Evolutionary conservation across 2,797 vertebrate species (phyloP), one percentile per base, ranked within the genome.

Genomic region (Hapalemur alaotrensis): DNA sequence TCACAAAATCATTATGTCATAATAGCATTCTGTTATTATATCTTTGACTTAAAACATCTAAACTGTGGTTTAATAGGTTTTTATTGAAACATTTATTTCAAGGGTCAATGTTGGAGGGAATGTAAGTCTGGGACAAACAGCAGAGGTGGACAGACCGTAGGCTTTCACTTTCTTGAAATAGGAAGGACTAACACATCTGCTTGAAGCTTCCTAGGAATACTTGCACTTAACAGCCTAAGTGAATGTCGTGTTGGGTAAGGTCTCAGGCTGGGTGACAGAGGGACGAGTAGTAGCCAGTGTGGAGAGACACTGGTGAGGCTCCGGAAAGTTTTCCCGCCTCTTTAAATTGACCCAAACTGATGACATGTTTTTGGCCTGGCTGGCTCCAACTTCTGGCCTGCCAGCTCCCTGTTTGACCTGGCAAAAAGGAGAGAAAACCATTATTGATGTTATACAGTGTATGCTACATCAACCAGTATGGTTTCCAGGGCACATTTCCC

Each of bases 231-330:
- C 4, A 43, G 38, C 48, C 15, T 43, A 17, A 28, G 11, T 0
- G 4, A n/a, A 46, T 20, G 35, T 15, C 1, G 0, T 59, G 7
- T 10, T 67, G 41, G 13, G 50, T 57, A n/a, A 65, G 57, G 22
- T 86, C 35, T 67, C n/a, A 50, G 50, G 38, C 85, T 5, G 1
- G 20, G 23, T n/a, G 35, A 85, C 32, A 72, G 41, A 22, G 8
- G 0, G 0, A 46, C 46, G 6, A 46, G 5, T 12, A 41, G 22
- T 61, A 80, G 30, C 30, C 35, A 70, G 41, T 38, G 41, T 11
- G 14, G 25, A 17, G 7, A 80, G 43, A 87, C n/a, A 11, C 2
- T 15, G 0, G 0, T 18, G 12, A 46, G 25, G 9, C 23, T 85
- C 9, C 0, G 0, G 7, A n/a, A 17, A 63, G 38, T 12, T 32